Evolutionary conservation across 2,113 vertebrate genomes (phyloP).

Genomic region (Bostrychus sinensis): DNA sequence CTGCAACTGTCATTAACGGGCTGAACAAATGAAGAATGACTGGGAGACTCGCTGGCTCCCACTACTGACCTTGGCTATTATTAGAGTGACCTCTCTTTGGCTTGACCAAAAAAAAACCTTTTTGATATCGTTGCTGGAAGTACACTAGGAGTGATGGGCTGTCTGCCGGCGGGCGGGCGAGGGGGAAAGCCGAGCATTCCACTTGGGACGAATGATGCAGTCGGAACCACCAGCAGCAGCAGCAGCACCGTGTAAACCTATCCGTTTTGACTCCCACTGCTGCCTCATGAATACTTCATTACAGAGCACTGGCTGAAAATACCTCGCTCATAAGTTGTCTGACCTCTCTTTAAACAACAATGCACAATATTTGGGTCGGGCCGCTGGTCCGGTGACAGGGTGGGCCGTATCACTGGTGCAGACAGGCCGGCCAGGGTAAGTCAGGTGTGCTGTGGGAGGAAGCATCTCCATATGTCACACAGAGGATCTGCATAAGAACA

Average conservation of each 20-base stretch:
- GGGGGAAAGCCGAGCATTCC: slow-evolving; percentile 55
- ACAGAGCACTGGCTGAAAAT: slow-evolving; percentile 67
- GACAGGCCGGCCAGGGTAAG: slow-evolving; percentile 39
- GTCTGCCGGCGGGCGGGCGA: slow-evolving; percentile 50
- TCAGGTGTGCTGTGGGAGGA: slow-evolving; percentile 70
- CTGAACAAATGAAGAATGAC: slow-evolving; percentile 89
- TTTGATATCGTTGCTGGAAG: slow-evolving; percentile 84
- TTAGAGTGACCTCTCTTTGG: slow-evolving; percentile 88
- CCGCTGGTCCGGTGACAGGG: slow-evolving; percentile 63
- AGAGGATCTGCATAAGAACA: slow-evolving; percentile 50
- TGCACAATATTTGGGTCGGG: slow-evolving; percentile 56
- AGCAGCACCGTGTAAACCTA: slow-evolving; percentile 76
- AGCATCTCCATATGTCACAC: slow-evolving; percentile 61
- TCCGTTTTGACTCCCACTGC: slow-evolving; percentile 64
- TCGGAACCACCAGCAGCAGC: slow-evolving; percentile 66
- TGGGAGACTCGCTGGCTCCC: slow-evolving; percentile 87
- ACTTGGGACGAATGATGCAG: slow-evolving; percentile 46
- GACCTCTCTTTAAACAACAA: slow-evolving; percentile 63
- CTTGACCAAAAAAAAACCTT: slow-evolving; percentile 83
- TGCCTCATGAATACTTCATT: slow-evolving; percentile 80
- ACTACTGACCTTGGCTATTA: slow-evolving; percentile 86
- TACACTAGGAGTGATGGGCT: slow-evolving; percentile 73
- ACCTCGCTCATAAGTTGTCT: slow-evolving; percentile 53
- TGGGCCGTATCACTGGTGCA: slow-evolving; percentile 62
- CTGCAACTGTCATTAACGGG: slow-evolving; percentile 88